Conservation (phyloP, 2,797 vertebrate species). For the Schizopygopsis pylzovi region DNA sequence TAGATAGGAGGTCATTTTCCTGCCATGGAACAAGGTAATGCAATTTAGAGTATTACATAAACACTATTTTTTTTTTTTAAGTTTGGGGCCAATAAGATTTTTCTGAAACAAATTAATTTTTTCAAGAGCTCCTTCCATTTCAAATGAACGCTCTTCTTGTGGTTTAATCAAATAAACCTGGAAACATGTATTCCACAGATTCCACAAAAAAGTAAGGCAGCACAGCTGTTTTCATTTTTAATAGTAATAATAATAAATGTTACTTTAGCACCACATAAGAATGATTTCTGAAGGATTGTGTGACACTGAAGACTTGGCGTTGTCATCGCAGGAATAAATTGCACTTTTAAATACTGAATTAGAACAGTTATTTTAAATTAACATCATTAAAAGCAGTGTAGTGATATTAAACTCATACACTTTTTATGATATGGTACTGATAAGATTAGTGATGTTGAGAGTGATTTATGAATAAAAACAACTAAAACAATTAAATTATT, state of each 20-base stretch:
- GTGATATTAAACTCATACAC: constrained; percentile 41
- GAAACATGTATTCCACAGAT: neutral
- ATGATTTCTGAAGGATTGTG: neutral
- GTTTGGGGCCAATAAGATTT: neutral
- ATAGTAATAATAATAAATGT: neutral
- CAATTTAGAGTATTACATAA: neutral
- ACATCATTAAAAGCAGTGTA: neutral
- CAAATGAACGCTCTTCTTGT: neutral
- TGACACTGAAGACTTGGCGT: neutral
- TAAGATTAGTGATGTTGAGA: constrained; percentile 57
- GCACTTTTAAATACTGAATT: neutral
- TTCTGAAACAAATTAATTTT: neutral
- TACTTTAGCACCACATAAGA: neutral
- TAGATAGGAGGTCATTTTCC: neutral
- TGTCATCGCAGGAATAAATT: neutral
- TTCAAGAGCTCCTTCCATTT: neutral
- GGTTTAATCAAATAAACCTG: neutral
- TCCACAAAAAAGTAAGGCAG: neutral
- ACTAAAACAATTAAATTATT: neutral
- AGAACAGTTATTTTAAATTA: neutral
- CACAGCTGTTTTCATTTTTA: neutral
- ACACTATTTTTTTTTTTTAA: neutral
- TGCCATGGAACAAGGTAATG: neutral
- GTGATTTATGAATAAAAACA: neutral
- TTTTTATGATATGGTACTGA: constrained; percentile 73